These are phyloP conservation scores for Lates calcarifer DNA, from an alignment of 2,113 vertebrate species.

Conservation along the genomic window DNA sequence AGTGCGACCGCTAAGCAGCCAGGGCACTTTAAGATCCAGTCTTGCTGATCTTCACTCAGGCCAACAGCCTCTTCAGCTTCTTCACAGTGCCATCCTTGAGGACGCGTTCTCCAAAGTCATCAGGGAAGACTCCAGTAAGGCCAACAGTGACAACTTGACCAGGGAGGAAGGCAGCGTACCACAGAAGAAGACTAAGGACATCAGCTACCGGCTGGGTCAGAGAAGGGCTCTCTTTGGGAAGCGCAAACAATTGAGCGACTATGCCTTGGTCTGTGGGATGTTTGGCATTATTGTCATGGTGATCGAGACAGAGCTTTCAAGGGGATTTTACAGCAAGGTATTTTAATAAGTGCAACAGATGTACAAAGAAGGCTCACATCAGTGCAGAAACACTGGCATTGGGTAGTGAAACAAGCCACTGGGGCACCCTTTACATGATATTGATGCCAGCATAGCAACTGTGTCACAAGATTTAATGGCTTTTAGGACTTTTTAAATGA, in stretches of 20 bases:
- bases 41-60: conserved; percentile 81
- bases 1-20: conserved; percentile 82
- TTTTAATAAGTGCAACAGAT: background rate
- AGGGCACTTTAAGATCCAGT: conserved; percentile 74
- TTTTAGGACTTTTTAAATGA: background rate
- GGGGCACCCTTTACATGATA: background rate
- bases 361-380: too few species aligned
- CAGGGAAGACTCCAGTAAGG: conserved; percentile 81
- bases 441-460: fast-evolving
- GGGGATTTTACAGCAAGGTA: conserved; percentile 94
- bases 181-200: conserved; percentile 86
- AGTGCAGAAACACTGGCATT: background rate
- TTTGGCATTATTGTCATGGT: conserved; percentile 98
- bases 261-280: conserved; percentile 95
- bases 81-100: conserved; percentile 85
- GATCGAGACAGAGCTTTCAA: conserved; percentile 94
- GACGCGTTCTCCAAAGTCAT: conserved; percentile 89
- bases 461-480: background rate
- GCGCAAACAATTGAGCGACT: conserved; percentile 94
- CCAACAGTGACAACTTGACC: conserved; percentile 68
- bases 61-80: conserved; percentile 83
- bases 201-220: conserved; percentile 92
- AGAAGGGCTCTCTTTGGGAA: conserved; percentile 93
- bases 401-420: too few species aligned
- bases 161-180: conserved; percentile 67